Base-by-base conservation (phyloP, 2,888 invertebrate genomes). In the Heteromurus nitidus region DNA sequence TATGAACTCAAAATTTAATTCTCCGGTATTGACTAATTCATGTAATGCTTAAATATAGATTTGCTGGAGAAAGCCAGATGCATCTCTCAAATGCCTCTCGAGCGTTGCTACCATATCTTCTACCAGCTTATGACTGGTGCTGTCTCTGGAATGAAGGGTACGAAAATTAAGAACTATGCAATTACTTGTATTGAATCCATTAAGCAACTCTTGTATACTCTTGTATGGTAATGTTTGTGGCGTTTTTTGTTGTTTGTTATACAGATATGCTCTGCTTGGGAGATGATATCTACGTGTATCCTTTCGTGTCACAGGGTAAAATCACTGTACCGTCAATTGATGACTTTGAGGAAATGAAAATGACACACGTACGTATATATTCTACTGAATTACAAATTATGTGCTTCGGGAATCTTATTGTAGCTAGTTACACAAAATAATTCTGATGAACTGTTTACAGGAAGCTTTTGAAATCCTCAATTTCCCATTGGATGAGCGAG, bases 1-100 rank as follows among this genome's bases (percentile, higher is more conserved):
- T 16, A 7, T 53, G 20, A 53, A 53, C 13, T 18, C 20, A 53
- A 53, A 16, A 53, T n/a, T 53, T n/a, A n/a, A 53, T 53, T 53
- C 18, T 18, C 53, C 18, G 13, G n/a, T n/a, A n/a, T n/a, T n/a
- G n/a, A n/a, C n/a, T n/a, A n/a, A n/a, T n/a, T n/a, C n/a, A n/a
- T n/a, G n/a, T n/a, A n/a, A n/a, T n/a, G n/a, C n/a, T n/a, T n/a
- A n/a, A n/a, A n/a, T n/a, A n/a, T 90, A 98, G 98, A 99, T 92
- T 93, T 99, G 91, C 93, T 99, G 90, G 99, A 99, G 92, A 99
- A 99, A 92, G 99, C 99, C 90, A 97, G 99, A 95, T 98, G 99
- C 92, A 99, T 99, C 92, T 98, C 98, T 90, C 99, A 99, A 91
- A 98, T 98, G 90, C 90, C 96, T 83, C 92, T 97, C 89, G 99